phyloP scores from a whole-genome alignment of 64 coral and sea anemone genomes.

The Montipora foliosa region DNA sequence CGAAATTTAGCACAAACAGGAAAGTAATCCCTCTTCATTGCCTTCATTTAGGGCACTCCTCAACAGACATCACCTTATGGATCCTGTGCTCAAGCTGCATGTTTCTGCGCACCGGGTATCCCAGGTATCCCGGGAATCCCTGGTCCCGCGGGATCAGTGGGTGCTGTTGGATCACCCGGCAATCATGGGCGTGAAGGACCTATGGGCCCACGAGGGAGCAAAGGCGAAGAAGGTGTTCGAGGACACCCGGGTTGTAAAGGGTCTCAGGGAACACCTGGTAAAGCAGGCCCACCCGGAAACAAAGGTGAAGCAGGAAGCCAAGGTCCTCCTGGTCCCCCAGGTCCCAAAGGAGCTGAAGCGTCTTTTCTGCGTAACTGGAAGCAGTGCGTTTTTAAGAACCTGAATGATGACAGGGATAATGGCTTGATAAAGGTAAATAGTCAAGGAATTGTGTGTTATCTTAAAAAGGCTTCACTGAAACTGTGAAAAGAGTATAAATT shows the following conservation, averaged over 20 bases:
- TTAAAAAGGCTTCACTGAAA: no score
- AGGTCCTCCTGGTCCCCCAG: neutral
- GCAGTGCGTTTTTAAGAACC: neutral
- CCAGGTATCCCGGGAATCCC: neutral
- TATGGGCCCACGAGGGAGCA: neutral
- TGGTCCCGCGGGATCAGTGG: neutral
- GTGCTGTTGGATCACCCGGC: neutral
- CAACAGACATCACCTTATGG: neutral
- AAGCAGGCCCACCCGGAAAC: neutral
- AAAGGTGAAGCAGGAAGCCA: neutral
- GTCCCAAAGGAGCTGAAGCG: neutral
- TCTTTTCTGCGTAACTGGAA: neutral
- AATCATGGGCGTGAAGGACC: constrained; percentile 7
- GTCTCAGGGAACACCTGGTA: neutral
- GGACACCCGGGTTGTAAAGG: neutral
- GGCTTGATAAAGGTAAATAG: neutral
- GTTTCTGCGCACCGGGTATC: neutral
- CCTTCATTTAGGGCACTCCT: neutral
- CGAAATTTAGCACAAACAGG: no score
- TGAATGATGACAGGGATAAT: neutral
- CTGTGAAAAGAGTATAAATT: no score
- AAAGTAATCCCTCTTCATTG: neutral
- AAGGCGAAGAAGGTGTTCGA: neutral
- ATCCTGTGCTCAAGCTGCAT: neutral
- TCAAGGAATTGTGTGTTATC: no score